A percentile compares a stretch with the other conserved stretches of the same genome.
These are phyloP conservation scores for Rhyacichthys aspro DNA, from an alignment of 2,797 vertebrate species.

Conservation along the genomic window DNA sequence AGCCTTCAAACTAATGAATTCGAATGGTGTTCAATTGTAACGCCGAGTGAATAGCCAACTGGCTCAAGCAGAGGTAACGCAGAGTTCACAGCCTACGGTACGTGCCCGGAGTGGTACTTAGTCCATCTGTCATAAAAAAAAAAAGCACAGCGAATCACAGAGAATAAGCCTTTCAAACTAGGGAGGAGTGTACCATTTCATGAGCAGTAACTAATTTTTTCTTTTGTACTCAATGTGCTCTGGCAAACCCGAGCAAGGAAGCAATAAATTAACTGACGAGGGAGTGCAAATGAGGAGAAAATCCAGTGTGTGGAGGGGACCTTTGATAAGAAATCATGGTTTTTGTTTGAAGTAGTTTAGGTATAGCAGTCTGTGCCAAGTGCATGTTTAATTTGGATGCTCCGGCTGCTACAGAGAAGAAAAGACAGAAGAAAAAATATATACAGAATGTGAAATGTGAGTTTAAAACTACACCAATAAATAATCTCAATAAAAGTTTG, in stretches of 20 bases:
- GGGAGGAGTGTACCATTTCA: slow-evolving; percentile 50
- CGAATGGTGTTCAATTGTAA: slow-evolving; percentile 54
- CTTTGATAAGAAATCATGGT: slow-evolving; percentile 52
- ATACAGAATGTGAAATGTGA: slow-evolving; percentile 29
- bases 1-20: slow-evolving; percentile 42
- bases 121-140: slow-evolving; percentile 64
- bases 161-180: slow-evolving; percentile 50
- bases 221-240: slow-evolving; percentile 35
- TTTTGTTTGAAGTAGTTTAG: slow-evolving; percentile 44
- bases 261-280: slow-evolving; percentile 48
- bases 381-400: slow-evolving; percentile 57
- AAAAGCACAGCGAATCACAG: slow-evolving; percentile 30
- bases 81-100: slow-evolving; percentile 64
- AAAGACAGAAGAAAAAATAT: slow-evolving; percentile 45
- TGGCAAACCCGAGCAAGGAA: slow-evolving; percentile 49
- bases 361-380: slow-evolving; percentile 36
- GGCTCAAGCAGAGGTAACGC: slow-evolving; percentile 64
- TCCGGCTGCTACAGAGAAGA: slow-evolving; percentile 27
- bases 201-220: slow-evolving; percentile 31
- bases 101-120: slow-evolving; percentile 59
- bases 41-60: slow-evolving; percentile 58
- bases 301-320: slow-evolving; percentile 27
- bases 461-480: not conserved
- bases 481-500: not conserved
- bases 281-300: slow-evolving; percentile 54